Percentiles rank a stretch among this genome's conserved stretches.
These are phyloP conservation scores for Lepidurus apus DNA, from an alignment of 1,140 invertebrate genomes.

Conservation along the genomic window DNA sequence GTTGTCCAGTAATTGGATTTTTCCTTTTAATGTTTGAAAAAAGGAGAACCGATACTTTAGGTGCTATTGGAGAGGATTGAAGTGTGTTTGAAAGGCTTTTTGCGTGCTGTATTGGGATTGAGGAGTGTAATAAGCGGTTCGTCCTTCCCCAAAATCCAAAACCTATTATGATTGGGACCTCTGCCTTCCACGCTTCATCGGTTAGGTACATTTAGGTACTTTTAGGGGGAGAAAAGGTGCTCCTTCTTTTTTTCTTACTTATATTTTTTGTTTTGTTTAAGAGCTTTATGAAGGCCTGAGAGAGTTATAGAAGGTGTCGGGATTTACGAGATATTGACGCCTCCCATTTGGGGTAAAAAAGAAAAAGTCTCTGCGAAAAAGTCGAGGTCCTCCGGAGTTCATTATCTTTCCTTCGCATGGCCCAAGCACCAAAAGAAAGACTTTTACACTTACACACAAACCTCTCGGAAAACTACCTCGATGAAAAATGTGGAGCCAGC, in stretches of 20 bases:
- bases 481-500: background rate
- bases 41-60: no score
- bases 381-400: background rate
- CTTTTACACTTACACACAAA: background rate
- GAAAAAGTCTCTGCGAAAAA: background rate
- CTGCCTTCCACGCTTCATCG: conserved; percentile 14
- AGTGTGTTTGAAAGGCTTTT: background rate
- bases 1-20: no score
- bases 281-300: background rate
- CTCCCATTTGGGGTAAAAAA: conserved; percentile 8
- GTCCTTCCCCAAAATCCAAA: background rate
- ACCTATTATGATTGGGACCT: background rate
- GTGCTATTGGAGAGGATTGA: background rate
- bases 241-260: background rate
- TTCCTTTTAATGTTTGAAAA: no score
- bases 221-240: background rate
- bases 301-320: background rate
- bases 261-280: background rate
- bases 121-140: background rate
- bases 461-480: background rate
- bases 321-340: conserved; percentile 19
- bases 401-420: background rate
- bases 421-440: background rate
- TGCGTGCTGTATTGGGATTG: background rate
- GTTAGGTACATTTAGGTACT: background rate